These are phyloP conservation scores for Penelope pileata DNA, from an alignment of 2,113 vertebrate species.

Conservation along the genomic window DNA sequence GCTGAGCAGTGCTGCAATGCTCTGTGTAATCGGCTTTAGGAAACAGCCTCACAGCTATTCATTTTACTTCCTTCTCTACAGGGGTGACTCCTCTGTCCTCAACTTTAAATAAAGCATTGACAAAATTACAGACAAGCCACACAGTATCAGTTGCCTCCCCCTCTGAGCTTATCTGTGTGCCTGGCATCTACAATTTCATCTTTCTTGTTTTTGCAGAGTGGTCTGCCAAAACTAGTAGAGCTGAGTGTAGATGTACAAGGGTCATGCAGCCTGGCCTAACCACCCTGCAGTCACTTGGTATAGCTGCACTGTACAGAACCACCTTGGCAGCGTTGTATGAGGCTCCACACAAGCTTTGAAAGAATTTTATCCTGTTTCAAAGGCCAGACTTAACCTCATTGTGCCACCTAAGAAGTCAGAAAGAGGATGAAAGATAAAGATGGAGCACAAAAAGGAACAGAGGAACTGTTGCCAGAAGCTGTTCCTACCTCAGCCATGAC, in stretches of 20 bases:
- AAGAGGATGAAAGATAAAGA: not conserved
- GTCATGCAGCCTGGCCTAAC: not conserved
- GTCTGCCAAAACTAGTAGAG: not conserved
- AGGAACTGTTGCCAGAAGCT: not conserved
- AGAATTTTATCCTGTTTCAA: not conserved
- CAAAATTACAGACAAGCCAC: not conserved
- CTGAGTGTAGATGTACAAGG: not conserved
- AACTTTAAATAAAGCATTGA: not conserved
- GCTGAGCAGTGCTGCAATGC: not conserved
- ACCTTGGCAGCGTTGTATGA: fast-evolving
- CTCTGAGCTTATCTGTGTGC: not conserved
- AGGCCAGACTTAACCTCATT: not conserved
- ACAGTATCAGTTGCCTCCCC: not conserved
- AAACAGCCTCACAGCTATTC: not conserved
- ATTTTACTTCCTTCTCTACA: not conserved
- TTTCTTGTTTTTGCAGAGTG: not conserved
- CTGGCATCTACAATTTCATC: not conserved
- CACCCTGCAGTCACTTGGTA: not conserved
- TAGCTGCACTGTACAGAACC: not conserved
- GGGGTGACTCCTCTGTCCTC: not conserved
- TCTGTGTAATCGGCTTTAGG: not conserved
- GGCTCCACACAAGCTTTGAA: not conserved
- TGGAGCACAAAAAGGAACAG: not conserved
- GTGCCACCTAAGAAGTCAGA: not conserved
- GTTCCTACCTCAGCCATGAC: not conserved